Percentiles rank a stretch among this genome's conserved stretches.
These are phyloP conservation scores for Steatornis caripensis DNA, from an alignment of 2,113 vertebrate genomes.

Conservation along the genomic window DNA sequence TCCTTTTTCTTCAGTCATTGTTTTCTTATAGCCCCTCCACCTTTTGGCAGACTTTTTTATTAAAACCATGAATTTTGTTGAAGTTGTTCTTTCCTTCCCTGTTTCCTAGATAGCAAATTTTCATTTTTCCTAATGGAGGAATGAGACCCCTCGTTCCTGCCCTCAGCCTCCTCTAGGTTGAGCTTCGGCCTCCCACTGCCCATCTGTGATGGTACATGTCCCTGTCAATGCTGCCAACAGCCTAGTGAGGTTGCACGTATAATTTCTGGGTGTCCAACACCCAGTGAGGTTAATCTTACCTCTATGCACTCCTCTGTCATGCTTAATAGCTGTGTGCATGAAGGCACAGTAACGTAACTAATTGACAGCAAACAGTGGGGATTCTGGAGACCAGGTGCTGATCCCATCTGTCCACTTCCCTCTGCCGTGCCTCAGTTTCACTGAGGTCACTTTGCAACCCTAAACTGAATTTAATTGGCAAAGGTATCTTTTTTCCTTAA, in stretches of 20 bases:
- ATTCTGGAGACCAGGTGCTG: background rate
- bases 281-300: background rate
- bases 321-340: background rate
- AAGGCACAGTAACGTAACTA: too few species aligned
- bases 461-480: background rate
- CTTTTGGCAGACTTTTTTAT: background rate
- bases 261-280: background rate
- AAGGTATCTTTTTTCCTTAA: background rate
- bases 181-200: background rate
- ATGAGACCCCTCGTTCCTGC: background rate
- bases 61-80: background rate
- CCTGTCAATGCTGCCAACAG: background rate
- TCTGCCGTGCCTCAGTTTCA: background rate
- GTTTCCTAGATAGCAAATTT: background rate
- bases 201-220: too few species aligned
- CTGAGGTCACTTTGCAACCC: background rate
- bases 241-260: background rate
- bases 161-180: background rate
- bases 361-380: accelerated
- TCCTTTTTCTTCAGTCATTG: background rate
- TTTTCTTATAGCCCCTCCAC: background rate
- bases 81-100: background rate
- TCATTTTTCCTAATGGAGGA: background rate
- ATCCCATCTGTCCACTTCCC: background rate
- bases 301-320: background rate